A percentile compares a stretch with the other conserved stretches of the same genome.
Evolutionary conservation across 2,888 invertebrate species (phyloP).

Genomic region (Acleris emargana): DNA sequence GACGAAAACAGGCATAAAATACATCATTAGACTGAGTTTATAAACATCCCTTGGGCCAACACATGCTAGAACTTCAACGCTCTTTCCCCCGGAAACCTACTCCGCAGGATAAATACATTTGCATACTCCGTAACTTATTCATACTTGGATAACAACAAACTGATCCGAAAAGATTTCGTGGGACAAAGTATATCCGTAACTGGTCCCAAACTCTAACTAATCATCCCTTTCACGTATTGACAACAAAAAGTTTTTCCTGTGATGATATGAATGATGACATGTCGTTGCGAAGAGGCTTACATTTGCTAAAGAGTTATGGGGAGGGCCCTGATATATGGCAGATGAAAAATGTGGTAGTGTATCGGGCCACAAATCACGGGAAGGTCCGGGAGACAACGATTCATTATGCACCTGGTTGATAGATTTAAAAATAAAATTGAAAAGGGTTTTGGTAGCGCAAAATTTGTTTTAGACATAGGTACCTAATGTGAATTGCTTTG

Average conservation of each 20-base stretch:
- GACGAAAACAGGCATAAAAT: not conserved
- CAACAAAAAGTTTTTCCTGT: constrained; percentile 29
- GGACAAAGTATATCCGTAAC: constrained; percentile 29
- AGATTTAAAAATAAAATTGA: constrained; percentile 2
- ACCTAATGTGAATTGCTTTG: no score
- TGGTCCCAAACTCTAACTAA: constrained; percentile 31
- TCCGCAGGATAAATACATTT: constrained; percentile 16
- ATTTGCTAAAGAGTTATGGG: constrained; percentile 37
- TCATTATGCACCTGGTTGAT: constrained; percentile 18
- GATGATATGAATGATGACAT: constrained; percentile 34
- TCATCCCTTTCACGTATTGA: constrained; percentile 34
- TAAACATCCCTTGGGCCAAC: constrained; percentile 12
- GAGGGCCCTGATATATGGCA: constrained; percentile 33
- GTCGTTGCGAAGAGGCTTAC: constrained; percentile 23
- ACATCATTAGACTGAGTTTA: constrained; percentile 10
- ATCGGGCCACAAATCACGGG: constrained; percentile 31
- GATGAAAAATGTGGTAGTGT: constrained; percentile 32
- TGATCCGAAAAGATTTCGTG: constrained; percentile 19
- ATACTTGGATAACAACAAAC: constrained; percentile 21
- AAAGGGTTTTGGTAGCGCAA: no score
- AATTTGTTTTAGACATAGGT: no score
- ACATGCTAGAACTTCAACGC: constrained; percentile 9
- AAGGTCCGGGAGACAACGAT: constrained; percentile 14
- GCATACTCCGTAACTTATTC: constrained; percentile 21
- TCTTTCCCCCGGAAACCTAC: constrained; percentile 14